A percentile compares a stretch with the other conserved stretches of the same genome.
Conservation (phyloP, 2,888 invertebrate species). For the Himalopsyche kuldschensis region DNA sequence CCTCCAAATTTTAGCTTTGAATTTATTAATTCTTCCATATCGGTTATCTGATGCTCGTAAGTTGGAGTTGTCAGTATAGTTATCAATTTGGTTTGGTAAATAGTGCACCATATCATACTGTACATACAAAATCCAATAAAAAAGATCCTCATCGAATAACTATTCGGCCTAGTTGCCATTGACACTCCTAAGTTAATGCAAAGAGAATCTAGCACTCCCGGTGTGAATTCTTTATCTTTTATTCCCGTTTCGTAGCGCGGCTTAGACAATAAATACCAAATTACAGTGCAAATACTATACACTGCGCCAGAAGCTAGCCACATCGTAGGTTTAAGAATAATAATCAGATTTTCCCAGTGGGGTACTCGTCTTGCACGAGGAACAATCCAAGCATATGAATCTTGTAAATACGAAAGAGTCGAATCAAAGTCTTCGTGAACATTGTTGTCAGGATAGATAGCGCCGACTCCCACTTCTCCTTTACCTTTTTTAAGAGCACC, state of each 20-base stretch:
- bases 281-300: conserved; percentile 21
- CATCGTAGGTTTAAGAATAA: conserved; percentile 33
- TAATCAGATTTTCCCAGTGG: conserved; percentile 41
- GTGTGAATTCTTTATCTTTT: conserved; percentile 16
- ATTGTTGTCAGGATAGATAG: conserved; percentile 43
- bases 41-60: conserved; percentile 32
- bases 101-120: conserved; percentile 34
- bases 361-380: conserved; percentile 43
- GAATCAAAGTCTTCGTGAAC: conserved; percentile 43
- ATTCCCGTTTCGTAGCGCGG: conserved; percentile 29
- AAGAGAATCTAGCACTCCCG: conserved; percentile 26
- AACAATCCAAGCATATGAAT: conserved; percentile 46
- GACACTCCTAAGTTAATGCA: conserved; percentile 33
- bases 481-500: conserved; percentile 41
- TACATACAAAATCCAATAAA: conserved; percentile 33
- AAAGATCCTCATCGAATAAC: conserved; percentile 31
- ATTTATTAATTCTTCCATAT: conserved; percentile 21
- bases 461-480: conserved; percentile 46
- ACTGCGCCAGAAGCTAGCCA: conserved; percentile 35
- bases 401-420: conserved; percentile 44
- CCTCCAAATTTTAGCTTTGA: conserved; percentile 35
- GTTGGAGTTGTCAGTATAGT: conserved; percentile 31
- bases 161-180: conserved; percentile 19
- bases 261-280: conserved; percentile 32
- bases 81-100: conserved; percentile 36